These are phyloP conservation scores for Cervus canadensis DNA, from an alignment of 2,113 vertebrate genomes.

Conservation along the genomic window DNA sequence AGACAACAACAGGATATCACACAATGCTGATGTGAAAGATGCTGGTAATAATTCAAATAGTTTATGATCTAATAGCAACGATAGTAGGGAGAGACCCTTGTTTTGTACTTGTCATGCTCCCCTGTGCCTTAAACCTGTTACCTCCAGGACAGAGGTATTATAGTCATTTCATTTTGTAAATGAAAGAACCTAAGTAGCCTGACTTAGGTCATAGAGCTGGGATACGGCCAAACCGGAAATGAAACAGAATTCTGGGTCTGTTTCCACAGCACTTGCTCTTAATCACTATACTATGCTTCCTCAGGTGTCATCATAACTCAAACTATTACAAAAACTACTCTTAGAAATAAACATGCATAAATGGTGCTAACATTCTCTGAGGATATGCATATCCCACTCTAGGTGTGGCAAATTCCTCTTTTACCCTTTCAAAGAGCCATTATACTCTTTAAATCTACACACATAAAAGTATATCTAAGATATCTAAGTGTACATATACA, in stretches of 20 bases:
- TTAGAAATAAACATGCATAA: neutral
- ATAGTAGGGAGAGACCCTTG: neutral
- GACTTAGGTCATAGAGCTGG: neutral
- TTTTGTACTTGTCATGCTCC: neutral
- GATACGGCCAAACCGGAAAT: no score
- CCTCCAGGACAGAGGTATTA: neutral
- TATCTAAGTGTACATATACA: neutral
- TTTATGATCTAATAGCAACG: neutral
- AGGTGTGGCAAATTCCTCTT: neutral
- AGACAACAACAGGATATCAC: neutral
- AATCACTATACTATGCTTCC: neutral
- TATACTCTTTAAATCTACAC: neutral
- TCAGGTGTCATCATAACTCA: neutral
- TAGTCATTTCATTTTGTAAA: neutral
- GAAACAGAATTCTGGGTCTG: neutral
- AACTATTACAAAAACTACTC: neutral
- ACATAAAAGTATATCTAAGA: neutral
- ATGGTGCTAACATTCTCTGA: neutral
- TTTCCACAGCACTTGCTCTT: neutral
- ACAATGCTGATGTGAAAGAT: neutral
- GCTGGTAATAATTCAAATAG: neutral
- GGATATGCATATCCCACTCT: neutral
- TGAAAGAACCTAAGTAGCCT: neutral
- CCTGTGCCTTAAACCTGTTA: neutral
- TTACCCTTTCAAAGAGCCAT: neutral